Percentiles rank a stretch among this genome's conserved stretches.
Evolutionary conservation across 2,797 vertebrate genomes (phyloP).

Genomic region (Babyrousa celebensis): DNA sequence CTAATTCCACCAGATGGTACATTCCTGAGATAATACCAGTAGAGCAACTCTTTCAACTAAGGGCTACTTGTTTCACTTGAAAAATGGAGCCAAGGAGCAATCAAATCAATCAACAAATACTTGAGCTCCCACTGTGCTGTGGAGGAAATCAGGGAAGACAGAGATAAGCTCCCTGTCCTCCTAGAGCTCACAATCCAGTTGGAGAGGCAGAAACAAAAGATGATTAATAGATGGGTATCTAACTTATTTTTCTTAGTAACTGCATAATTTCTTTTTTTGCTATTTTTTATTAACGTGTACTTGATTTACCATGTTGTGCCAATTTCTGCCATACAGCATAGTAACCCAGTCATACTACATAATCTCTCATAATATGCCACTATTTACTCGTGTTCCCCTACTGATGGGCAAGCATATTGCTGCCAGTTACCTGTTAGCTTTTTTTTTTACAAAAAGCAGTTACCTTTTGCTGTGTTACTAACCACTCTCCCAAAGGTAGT

Average conservation of each 20-base stretch:
- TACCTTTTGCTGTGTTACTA: constrained; percentile 31
- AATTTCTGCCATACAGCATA: too few species aligned
- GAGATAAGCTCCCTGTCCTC: neutral
- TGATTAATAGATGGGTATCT: constrained; percentile 4
- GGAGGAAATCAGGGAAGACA: neutral
- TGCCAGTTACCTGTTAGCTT: neutral
- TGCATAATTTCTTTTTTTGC: neutral
- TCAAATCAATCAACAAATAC: constrained; percentile 52
- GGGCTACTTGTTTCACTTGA: constrained; percentile 34
- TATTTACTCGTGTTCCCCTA: constrained; percentile 16
- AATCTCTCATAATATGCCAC: neutral
- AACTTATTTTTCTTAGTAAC: constrained; percentile 27
- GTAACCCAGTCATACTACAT: neutral
- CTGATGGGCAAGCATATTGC: neutral
- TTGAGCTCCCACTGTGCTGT: neutral
- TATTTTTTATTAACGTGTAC: too few species aligned
- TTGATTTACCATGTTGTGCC: too few species aligned
- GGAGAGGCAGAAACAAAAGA: neutral
- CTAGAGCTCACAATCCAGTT: neutral
- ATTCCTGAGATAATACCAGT: neutral
- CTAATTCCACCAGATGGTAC: constrained; percentile 4
- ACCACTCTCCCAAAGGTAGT: neutral
- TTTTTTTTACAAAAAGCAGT: neutral
- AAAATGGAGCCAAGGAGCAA: neutral
- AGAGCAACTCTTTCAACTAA: constrained; percentile 45